Evolutionary conservation across 2,888 invertebrate species (phyloP), one percentile per base, ranked within the genome.

Genomic region (Callyntrura sp.): DNA sequence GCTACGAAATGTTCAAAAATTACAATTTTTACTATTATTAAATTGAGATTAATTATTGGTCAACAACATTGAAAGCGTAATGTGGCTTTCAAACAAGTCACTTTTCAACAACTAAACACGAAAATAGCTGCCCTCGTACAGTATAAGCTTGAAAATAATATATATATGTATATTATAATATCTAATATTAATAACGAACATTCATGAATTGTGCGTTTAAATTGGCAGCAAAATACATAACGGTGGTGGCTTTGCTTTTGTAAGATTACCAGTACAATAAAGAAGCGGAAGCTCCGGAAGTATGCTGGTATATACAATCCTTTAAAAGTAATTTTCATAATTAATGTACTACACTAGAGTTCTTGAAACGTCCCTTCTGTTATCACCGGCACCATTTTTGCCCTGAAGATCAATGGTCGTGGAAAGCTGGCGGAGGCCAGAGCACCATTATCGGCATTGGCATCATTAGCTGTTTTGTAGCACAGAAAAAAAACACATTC

Each of bases 291-390:
- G 84, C 84, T 65, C 68, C 25, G 83, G 65, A 78, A 76, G 51
- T 9, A 17, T 12, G 28, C 3, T 43, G 35, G 6, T 76, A 5
- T 11, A 5, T 11, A 17, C 28, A 1, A 2, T 28, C 6, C 2
- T 35, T 35, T 35, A 35, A 6, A 6, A 35, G 6, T 35, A 35
- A 35, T 35, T 35, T 35, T 55, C 35, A 20, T 23, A 35, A 14
- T 60, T 57, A 60, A 25, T 3, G n/a, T n/a, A 76, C 25, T 35
- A 35, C 20, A 12, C 60, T 83, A 88, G 62, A 88, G 48, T 45
- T 88, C 88, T 51, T 88, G 88, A 83, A 83, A 55, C 9, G 76
- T 73, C 73, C 83, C 86, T 51, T 83, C 86, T 51, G 78, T 11
- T 17, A 70, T 73, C 11, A 88, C 43, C 9, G 88, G 88, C 82